Base-by-base conservation (phyloP, 2,797 vertebrate species). In the Amphiprion clarkii region DNA sequence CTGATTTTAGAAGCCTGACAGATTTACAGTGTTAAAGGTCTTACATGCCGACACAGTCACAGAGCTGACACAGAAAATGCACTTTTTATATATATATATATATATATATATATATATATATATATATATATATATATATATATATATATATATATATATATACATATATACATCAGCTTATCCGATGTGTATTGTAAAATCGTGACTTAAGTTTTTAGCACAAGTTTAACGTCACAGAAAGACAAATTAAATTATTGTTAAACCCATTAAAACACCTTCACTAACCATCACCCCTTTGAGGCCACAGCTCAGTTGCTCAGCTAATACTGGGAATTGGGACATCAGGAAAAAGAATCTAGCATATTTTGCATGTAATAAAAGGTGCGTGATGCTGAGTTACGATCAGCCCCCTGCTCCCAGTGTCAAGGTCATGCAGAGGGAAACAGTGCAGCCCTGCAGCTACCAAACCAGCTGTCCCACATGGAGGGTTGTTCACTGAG, bases 401-500 rank as follows among this genome's bases (percentile, higher is more conserved):
- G 54, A 69, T 49, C 65, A 21, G 72, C 80, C 74, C 51, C 71
- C 55, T 72, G 54, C 64, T 81, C 82, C 62, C 44, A 57, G 62
- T 44, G 66, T n/a, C 19, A 63, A 79, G 78, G 87, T 90, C 83
- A 81, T 2, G 9, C 42, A 27, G 81, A 60, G 78, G 70, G 67
- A 79, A 80, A 48, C 11, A 10, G 60, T 53, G 77, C 17, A 13
- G 55, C 85, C 77, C n/a, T 17, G 4, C 55, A 33, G 69, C 67
- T 52, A 25, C 73, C 65, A 42, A 86, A 85, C 69, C 89, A 89
- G 85, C 82, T 89, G 89, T 86, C 58, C 69, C 25, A 49, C 77
- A 56, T 63, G 63, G 46, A 62, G 67, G 42, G 40, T 59, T 55
- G 62, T 53, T 52, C 55, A 19, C 33, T 1, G 3, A 48, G 53